A percentile compares a stretch with the other conserved stretches of the same genome.
Conservation (phyloP, 2,888 invertebrate species). For the Campopleginae sp. region DNA sequence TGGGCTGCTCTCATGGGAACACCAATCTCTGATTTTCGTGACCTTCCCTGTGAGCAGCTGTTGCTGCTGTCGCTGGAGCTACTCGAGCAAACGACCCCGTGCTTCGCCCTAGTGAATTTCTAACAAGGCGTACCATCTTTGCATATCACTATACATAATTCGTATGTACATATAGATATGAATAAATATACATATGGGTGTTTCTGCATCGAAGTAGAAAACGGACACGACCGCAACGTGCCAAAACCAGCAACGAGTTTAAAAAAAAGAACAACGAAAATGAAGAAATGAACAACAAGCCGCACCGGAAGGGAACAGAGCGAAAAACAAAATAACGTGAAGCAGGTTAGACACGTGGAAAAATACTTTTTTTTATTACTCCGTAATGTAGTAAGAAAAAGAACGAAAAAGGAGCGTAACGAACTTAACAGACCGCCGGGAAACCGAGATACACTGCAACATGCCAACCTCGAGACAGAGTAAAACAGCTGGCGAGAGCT, state of each 20-base stretch:
- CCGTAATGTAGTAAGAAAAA: constrained; percentile 13
- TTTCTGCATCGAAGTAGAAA: constrained; percentile 35
- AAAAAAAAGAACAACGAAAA: constrained; percentile 33
- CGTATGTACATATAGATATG: constrained; percentile 2
- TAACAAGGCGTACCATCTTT: constrained; percentile 49
- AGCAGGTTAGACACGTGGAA: constrained; percentile 29
- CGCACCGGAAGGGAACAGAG: constrained; percentile 5
- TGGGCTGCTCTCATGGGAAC: constrained; percentile 49
- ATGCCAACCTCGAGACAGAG: constrained; percentile 43
- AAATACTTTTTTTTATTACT: constrained; percentile 17
- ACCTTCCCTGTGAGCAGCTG: constrained; percentile 50
- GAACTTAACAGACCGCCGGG: constrained; percentile 49
- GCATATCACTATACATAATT: constrained; percentile 24
- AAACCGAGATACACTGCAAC: constrained; percentile 48
- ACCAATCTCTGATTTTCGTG: constrained; percentile 66
- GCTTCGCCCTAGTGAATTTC: constrained; percentile 56
- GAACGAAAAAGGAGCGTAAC: constrained; percentile 36
- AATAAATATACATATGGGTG: not conserved
- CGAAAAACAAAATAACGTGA: not conserved
- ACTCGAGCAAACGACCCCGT: constrained; percentile 48
- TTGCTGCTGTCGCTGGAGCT: constrained; percentile 55
- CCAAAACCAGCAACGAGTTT: constrained; percentile 60
- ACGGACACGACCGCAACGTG: constrained; percentile 58
- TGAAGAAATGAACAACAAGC: constrained; percentile 29
- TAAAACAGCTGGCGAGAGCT: constrained; percentile 26